phyloP scores from a whole-genome alignment of 92 coral and sea anemone genomes.

The Porites rus region DNA sequence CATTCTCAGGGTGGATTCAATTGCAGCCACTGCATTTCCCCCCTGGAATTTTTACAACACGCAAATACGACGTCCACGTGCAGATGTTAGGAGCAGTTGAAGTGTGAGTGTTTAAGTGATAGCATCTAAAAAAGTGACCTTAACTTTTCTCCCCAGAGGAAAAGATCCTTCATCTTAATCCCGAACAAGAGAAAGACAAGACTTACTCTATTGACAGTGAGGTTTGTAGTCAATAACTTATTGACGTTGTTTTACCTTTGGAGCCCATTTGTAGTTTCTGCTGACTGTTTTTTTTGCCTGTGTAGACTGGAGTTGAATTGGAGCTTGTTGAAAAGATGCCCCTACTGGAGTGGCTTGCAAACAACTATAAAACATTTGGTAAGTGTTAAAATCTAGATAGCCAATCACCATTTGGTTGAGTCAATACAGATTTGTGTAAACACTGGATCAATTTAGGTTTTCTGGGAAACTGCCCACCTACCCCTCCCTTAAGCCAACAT shows the following conservation, averaged over 20 bases:
- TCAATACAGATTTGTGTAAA: too few relatives aligned
- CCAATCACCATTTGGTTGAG: not conserved
- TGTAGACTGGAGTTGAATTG: conserved; percentile 93
- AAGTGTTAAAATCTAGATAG: not conserved
- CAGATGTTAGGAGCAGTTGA: too few relatives aligned
- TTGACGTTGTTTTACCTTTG: not conserved
- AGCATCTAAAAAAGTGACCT: too few relatives aligned
- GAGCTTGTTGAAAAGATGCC: conserved; percentile 91
- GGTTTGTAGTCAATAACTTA: conserved; percentile 34
- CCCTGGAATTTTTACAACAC: too few relatives aligned
- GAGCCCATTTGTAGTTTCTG: not conserved
- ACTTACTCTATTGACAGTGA: conserved; percentile 95
- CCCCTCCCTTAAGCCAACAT: too few relatives aligned
- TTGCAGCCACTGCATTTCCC: too few relatives aligned
- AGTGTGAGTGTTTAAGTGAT: not conserved
- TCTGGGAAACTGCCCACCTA: too few relatives aligned
- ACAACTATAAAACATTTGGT: conserved; percentile 96
- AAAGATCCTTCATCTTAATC: conserved; percentile 92
- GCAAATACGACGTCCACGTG: too few relatives aligned
- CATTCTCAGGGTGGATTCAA: too few relatives aligned
- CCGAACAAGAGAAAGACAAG: conserved; percentile 98
- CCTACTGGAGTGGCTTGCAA: conserved; percentile 96
- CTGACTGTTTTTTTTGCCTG: conserved; percentile 10
- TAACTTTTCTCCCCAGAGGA: conserved; percentile 68
- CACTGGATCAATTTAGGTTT: too few relatives aligned